Conservation (phyloP, 2,113 vertebrate genomes). For the Crotalus viridis region DNA sequence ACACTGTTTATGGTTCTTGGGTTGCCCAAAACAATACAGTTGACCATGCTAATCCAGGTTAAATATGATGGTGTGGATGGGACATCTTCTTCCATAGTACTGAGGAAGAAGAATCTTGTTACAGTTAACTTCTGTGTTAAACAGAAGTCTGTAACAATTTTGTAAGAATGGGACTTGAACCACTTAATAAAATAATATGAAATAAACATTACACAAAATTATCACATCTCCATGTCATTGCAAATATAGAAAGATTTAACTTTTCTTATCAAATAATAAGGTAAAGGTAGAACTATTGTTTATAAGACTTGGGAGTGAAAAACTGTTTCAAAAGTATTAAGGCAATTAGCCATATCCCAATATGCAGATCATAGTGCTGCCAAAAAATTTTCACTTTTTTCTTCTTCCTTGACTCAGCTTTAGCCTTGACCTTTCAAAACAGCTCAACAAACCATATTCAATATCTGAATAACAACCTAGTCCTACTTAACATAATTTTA, state of each 20-base stretch:
- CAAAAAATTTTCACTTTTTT: slow-evolving; percentile 33
- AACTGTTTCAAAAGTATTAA: slow-evolving; percentile 61
- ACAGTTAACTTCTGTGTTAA: background rate
- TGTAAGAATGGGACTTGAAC: background rate
- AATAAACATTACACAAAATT: background rate
- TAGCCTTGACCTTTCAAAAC: slow-evolving; percentile 43
- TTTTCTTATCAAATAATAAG: slow-evolving; percentile 44
- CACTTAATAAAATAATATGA: background rate
- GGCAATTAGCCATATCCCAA: slow-evolving; percentile 43
- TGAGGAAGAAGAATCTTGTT: background rate
- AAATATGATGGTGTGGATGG: background rate
- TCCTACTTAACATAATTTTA: slow-evolving; percentile 15
- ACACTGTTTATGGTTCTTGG: background rate
- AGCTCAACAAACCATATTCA: slow-evolving; percentile 19
- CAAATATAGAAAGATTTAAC: slow-evolving; percentile 27
- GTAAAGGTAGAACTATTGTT: slow-evolving; percentile 54
- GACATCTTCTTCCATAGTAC: background rate
- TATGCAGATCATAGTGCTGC: slow-evolving; percentile 38
- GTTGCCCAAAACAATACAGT: background rate
- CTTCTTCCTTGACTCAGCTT: slow-evolving; percentile 22
- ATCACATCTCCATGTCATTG: slow-evolving; percentile 1
- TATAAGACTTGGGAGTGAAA: slow-evolving; percentile 38
- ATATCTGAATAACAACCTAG: slow-evolving; percentile 33
- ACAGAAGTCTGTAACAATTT: background rate
- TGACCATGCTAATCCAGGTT: background rate